Evolutionary conservation across 2,113 vertebrate genomes (phyloP).

Genomic region (Catharus bicknelli): DNA sequence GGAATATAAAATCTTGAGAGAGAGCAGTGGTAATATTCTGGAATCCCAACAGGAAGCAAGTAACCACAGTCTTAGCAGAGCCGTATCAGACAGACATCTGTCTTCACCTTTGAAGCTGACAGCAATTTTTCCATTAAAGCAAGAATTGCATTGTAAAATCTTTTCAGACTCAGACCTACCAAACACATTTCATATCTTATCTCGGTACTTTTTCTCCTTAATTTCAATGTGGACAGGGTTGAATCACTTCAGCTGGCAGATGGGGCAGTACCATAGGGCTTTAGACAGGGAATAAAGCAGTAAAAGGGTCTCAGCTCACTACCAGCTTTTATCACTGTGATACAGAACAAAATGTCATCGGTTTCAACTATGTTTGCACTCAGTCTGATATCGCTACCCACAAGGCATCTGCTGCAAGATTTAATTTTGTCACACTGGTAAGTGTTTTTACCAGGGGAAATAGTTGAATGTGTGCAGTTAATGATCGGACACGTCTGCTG

Average conservation of each 20-base stretch:
- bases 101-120: background rate
- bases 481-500: slow-evolving; percentile 3
- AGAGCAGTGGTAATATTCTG: background rate
- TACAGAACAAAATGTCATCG: slow-evolving; percentile 16
- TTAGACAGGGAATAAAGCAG: slow-evolving; percentile 13
- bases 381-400: slow-evolving; percentile 53
- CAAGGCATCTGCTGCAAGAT: slow-evolving; percentile 48
- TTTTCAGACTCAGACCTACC: background rate
- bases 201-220: background rate
- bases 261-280: background rate
- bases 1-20: background rate
- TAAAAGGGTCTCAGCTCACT: background rate
- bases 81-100: background rate
- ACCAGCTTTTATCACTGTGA: slow-evolving; percentile 28
- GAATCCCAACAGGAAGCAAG: background rate
- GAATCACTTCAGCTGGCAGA: background rate
- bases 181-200: background rate
- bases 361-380: slow-evolving; percentile 47
- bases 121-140: background rate
- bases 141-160: background rate
- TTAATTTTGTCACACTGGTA: slow-evolving; percentile 49
- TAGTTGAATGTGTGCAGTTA: background rate
- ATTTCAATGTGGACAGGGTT: background rate
- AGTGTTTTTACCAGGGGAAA: slow-evolving; percentile 40
- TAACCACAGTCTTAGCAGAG: background rate